These are phyloP conservation scores for Cosmia trapezina DNA, from an alignment of 2,888 invertebrate genomes.

Conservation along the genomic window DNA sequence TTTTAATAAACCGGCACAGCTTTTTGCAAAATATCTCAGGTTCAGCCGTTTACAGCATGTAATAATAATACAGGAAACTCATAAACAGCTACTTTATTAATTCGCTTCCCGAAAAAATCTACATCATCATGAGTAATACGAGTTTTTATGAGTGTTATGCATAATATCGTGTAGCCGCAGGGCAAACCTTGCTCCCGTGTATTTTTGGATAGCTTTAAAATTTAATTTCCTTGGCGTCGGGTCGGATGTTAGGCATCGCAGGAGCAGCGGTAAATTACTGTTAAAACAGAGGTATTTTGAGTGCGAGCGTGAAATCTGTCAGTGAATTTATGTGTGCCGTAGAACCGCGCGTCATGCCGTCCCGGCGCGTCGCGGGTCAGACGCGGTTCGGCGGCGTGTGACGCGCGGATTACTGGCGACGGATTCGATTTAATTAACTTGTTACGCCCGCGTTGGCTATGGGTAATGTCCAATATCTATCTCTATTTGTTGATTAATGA, in stretches of 20 bases:
- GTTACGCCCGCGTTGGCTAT: slow-evolving; percentile 69
- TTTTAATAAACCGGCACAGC: not conserved
- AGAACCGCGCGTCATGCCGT: not conserved
- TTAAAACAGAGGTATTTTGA: slow-evolving; percentile 69
- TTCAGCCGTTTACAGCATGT: slow-evolving; percentile 13
- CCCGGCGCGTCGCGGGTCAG: not conserved
- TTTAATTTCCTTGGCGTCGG: slow-evolving; percentile 69
- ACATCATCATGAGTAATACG: slow-evolving; percentile 58
- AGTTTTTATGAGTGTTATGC: slow-evolving; percentile 63
- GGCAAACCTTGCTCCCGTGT: slow-evolving; percentile 52
- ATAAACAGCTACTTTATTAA: slow-evolving; percentile 53
- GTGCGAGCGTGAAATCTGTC: slow-evolving; percentile 69
- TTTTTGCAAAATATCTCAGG: slow-evolving; percentile 3
- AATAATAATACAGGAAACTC: slow-evolving; percentile 39
- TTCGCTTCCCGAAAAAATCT: slow-evolving; percentile 55
- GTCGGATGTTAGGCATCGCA: slow-evolving; percentile 64
- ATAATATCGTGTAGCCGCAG: slow-evolving; percentile 59
- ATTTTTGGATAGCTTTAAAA: slow-evolving; percentile 69
- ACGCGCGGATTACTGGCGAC: slow-evolving; percentile 72
- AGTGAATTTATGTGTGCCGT: slow-evolving; percentile 41
- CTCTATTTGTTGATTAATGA: slow-evolving; percentile 39
- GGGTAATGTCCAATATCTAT: slow-evolving; percentile 22
- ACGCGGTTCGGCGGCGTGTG: slow-evolving; percentile 16
- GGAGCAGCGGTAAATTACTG: slow-evolving; percentile 63
- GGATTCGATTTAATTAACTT: slow-evolving; percentile 82